These are phyloP conservation scores for Oreocharis arfaki DNA, from an alignment of 2,113 vertebrate species.

Conservation along the genomic window DNA sequence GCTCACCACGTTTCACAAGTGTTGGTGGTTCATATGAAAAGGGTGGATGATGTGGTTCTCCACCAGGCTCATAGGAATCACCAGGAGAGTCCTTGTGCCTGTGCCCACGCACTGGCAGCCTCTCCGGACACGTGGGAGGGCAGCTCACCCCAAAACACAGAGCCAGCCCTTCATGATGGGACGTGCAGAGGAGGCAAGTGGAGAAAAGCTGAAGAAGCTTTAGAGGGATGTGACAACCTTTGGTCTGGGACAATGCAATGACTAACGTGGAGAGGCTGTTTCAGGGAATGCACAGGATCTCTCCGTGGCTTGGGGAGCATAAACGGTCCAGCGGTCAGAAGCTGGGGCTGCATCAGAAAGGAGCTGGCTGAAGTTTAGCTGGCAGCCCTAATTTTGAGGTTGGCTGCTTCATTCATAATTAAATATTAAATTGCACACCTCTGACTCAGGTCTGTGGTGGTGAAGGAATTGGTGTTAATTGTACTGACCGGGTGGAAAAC, in stretches of 20 bases:
- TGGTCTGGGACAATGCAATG: not conserved
- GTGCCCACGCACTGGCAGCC: not conserved
- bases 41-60: not conserved
- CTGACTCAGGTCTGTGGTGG: not conserved
- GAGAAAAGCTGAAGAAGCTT: not conserved
- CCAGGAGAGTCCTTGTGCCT: not conserved
- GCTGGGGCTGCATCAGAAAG: not conserved
- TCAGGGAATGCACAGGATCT: not conserved
- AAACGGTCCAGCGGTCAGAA: not conserved
- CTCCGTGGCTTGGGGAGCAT: not conserved
- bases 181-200: not conserved
- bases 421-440: not conserved
- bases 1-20: not conserved
- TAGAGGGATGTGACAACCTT: not conserved
- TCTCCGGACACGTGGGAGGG: not conserved
- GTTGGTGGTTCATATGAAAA: not conserved
- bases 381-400: conserved; percentile 28
- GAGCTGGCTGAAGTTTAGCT: not conserved
- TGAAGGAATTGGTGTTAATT: not conserved
- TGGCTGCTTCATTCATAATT: not conserved
- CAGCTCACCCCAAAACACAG: not conserved
- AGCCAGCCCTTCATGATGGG: not conserved
- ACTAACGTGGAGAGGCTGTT: not conserved
- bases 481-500: not conserved
- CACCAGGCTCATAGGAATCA: not conserved